Evolutionary conservation across 2,888 invertebrate species (phyloP).

Genomic region (Deilephila porcellus): DNA sequence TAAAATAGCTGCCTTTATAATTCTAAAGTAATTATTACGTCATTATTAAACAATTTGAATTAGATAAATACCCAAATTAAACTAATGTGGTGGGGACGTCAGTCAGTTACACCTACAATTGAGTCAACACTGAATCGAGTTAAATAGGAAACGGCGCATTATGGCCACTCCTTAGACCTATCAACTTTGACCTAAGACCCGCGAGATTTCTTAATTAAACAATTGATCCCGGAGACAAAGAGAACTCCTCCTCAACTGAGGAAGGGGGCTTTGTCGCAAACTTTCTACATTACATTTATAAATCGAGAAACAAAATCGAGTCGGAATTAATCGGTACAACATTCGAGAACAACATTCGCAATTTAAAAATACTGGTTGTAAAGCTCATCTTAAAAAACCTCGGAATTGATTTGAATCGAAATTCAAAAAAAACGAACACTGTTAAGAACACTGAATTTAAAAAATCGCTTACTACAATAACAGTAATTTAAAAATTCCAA

Average conservation of each 20-base stretch:
- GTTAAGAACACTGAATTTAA: too few species aligned
- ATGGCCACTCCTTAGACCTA: slow-evolving; percentile 53
- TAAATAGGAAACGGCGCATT: slow-evolving; percentile 65
- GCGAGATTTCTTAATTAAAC: slow-evolving; percentile 46
- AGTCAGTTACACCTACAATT: slow-evolving; percentile 31
- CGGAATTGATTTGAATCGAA: too few species aligned
- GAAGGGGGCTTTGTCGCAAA: slow-evolving; percentile 66
- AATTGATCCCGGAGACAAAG: slow-evolving; percentile 53
- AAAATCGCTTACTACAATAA: too few species aligned
- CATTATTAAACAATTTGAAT: neutral
- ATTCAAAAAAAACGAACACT: too few species aligned
- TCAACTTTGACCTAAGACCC: slow-evolving; percentile 57
- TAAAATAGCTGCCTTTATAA: too few species aligned
- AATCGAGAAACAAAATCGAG: slow-evolving; percentile 31
- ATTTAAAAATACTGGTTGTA: slow-evolving; percentile 21
- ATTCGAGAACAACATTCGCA: slow-evolving; percentile 15
- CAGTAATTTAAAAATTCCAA: too few species aligned
- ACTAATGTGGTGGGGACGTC: slow-evolving; percentile 26
- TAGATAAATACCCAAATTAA: slow-evolving; percentile 21
- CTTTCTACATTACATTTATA: neutral
- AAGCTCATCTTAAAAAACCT: too few species aligned
- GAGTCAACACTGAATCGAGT: slow-evolving; percentile 53
- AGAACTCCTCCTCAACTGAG: slow-evolving; percentile 63
- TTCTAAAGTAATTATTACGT: neutral
- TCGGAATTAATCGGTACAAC: slow-evolving; percentile 26